Conservation (phyloP, 2,113 vertebrate genomes). For the Rafetus swinhoei region DNA sequence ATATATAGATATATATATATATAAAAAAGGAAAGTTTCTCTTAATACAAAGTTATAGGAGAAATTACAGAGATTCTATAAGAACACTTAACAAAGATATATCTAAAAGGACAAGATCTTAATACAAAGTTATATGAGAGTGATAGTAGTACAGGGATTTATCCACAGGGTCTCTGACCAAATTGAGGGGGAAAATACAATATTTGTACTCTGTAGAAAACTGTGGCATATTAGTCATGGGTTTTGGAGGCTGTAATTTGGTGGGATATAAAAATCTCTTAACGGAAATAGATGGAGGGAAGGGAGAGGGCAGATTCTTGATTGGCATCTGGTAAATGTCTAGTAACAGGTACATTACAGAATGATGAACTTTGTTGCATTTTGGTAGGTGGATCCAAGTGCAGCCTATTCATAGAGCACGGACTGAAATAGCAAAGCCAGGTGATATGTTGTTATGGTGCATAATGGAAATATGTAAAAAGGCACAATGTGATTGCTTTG, state of each 20-base stretch:
- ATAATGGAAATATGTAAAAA: rapidly evolving
- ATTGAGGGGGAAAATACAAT: rapidly evolving
- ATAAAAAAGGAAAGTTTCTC: too few species aligned
- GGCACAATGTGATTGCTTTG: not conserved
- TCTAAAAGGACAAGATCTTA: too few species aligned
- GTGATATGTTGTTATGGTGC: not conserved
- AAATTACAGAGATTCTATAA: too few species aligned
- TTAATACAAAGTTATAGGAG: too few species aligned
- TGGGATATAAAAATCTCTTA: not conserved
- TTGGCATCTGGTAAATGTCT: not conserved
- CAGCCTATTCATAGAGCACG: rapidly evolving
- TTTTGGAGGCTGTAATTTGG: not conserved
- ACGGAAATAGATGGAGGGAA: not conserved
- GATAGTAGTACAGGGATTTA: too few species aligned
- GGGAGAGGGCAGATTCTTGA: not conserved
- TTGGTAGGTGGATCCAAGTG: rapidly evolving
- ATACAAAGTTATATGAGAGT: too few species aligned
- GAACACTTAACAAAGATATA: too few species aligned
- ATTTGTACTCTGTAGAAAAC: not conserved
- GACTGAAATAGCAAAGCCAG: not conserved
- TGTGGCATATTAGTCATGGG: not conserved
- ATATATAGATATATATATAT: too few species aligned
- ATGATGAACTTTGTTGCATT: not conserved
- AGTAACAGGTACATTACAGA: not conserved
- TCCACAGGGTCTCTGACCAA: not conserved